Evolutionary conservation across 2,888 invertebrate species (phyloP).

Genomic region (Linnaemya tessellans): DNA sequence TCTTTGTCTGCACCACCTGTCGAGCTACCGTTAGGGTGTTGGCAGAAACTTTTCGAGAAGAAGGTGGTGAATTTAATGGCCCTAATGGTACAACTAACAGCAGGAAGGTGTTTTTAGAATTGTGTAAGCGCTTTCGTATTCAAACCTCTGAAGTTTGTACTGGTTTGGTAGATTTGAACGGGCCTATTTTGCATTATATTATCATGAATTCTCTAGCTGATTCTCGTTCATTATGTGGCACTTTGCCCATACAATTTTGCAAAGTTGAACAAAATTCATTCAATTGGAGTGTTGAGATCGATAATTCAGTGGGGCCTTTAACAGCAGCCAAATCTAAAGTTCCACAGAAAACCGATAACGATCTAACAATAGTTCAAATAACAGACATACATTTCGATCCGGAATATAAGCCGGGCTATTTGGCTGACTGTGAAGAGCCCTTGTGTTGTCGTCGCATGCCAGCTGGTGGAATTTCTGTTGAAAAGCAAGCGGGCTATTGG

Average conservation of each 20-base stretch:
- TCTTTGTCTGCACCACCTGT: slow-evolving; percentile 79
- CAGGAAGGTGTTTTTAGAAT: slow-evolving; percentile 80
- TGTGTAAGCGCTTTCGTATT: slow-evolving; percentile 86
- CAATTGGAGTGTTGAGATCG: slow-evolving; percentile 77
- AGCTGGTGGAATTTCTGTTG: slow-evolving; percentile 39
- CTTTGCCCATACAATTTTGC: slow-evolving; percentile 79
- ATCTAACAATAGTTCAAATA: slow-evolving; percentile 79
- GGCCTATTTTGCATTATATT: slow-evolving; percentile 87
- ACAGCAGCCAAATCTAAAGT: slow-evolving; percentile 76
- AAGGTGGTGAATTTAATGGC: slow-evolving; percentile 83
- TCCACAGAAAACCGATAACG: slow-evolving; percentile 74
- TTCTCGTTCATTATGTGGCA: slow-evolving; percentile 83
- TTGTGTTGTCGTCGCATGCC: slow-evolving; percentile 87
- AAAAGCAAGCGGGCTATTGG: slow-evolving; percentile 88
- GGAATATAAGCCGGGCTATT: slow-evolving; percentile 87
- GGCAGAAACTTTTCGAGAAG: slow-evolving; percentile 83
- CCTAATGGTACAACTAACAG: slow-evolving; percentile 79
- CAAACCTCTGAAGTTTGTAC: slow-evolving; percentile 86
- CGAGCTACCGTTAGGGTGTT: slow-evolving; percentile 78
- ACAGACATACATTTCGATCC: slow-evolving; percentile 91
- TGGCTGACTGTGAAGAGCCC: slow-evolving; percentile 89
- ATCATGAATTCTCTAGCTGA: slow-evolving; percentile 83
- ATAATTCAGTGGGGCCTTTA: slow-evolving; percentile 73
- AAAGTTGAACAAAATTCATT: slow-evolving; percentile 75
- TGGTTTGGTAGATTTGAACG: slow-evolving; percentile 86